Base-by-base conservation (phyloP, 2,797 vertebrate genomes). In the Champsocephalus gunnari region DNA sequence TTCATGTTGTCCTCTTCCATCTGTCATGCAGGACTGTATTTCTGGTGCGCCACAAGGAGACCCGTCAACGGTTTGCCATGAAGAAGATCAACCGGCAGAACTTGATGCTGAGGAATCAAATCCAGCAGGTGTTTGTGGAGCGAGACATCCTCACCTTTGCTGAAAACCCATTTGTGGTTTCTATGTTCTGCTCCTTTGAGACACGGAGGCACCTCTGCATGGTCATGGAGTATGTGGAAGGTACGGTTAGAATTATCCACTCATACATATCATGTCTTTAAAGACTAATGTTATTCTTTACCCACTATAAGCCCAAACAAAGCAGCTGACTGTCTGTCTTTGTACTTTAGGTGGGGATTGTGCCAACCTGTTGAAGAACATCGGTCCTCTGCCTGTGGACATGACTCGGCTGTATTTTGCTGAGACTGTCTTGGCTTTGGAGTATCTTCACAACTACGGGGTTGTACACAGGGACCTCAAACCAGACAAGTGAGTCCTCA, bases 141-240 rank as follows among this genome's bases (percentile, higher is more conserved):
- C 91, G 97, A 0, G 97, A 99, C 87, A 99, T 99, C 89, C 89
- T 99, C 71, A 98, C 97, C 0, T 99, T 99, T 53, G 97, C 97
- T 0, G 97, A 99, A 91, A 99, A 99, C 88, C 97, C 97, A 38
- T 99, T 99, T n/a, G 97, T 99, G 83, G 97, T 99, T 88, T 97
- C 97, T 89, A 98, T 98, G 97, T 98, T 97, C 92, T 98, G 97
- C 84, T 98, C 97, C 66, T 99, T 99, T 56, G 97, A 99, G 92
- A 98, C 97, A 5, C 94, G 95, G 66, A 92, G 97, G 50, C 97
- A 99, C 83, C 94, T 99, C 58, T 99, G 97, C 91, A 97, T 99
- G 96, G 97, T 99, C 79, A 98, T 99, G 96, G 97, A 99, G 82
- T 99, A 98, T 3, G 97, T 99, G 56, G 97, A 99, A 97, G 97